Conservation (phyloP, 1,140 invertebrate species). For the Phenacoccus solenopsis region DNA sequence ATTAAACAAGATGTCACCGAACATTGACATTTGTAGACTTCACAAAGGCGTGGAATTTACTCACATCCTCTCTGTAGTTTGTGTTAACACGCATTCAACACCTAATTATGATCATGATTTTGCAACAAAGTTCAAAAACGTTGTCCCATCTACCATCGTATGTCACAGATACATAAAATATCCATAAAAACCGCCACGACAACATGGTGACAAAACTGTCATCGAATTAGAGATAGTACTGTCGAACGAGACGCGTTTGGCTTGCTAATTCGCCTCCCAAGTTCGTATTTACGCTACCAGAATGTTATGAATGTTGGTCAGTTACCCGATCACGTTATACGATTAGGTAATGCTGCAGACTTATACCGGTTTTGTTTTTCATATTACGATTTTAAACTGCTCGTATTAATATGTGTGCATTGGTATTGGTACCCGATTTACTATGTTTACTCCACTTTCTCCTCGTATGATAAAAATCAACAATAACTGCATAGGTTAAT, state of each 20-base stretch:
- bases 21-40: no score
- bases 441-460: conserved; percentile 1
- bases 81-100: no score
- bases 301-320: neutral
- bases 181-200: no score
- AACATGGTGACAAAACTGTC: no score
- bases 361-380: neutral
- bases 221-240: no score
- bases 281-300: neutral
- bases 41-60: no score
- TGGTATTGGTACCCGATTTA: neutral
- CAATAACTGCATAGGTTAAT: neutral
- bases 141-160: no score
- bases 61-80: no score
- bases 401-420: neutral
- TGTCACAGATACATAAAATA: no score
- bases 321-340: neutral
- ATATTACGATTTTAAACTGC: neutral
- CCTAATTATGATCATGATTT: no score
- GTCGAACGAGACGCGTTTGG: neutral
- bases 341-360: neutral
- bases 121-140: no score
- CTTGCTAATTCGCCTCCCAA: neutral
- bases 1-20: no score
- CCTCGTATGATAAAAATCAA: neutral